Evolutionary conservation across 2,113 vertebrate genomes (phyloP), one percentile per base, ranked within the genome.

Genomic region (Mormyrus lacerda): DNA sequence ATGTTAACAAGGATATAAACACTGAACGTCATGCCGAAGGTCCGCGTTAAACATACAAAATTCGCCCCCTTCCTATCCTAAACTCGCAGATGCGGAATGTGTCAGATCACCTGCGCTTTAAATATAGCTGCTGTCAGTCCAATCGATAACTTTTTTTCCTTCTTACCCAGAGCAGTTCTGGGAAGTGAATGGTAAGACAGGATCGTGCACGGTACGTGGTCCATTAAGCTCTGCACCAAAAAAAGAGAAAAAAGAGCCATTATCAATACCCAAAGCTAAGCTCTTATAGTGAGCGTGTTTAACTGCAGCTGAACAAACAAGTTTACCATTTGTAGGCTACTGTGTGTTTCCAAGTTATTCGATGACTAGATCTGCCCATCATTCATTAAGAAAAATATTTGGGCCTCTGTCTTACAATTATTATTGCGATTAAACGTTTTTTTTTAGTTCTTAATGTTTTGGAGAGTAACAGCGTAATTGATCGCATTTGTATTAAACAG

Each of bases 71-170:
- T 69, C 21, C 15, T 10, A 19, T 10, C 79, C 61, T 92, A 89
- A 91, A 42, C 15, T 79, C 73, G 15, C 73, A 76, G 69, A 79
- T 79, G 73, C 42, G 90, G 91, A 91, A 90, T 85, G 55, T 90
- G 91, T 88, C 88, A 10, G 85, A 85, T 91, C 90, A 90, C 90
- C 91, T 88, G 94, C 95, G 93, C 96, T 97, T 97, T 97, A 97
- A 96, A 97, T 91, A 88, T 76, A 92, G 85, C 61, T 39, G 93
- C 96, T 95, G 96, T 97, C 96, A 94, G 96, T 90, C 90, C 91
- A 90, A 92, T 95, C 93, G 95, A 97, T 96, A 95, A 94, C 94
- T 94, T 92, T 89, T 93, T 94, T 94, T 8, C 73, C 73, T 15
- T 79, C 73, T 79, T 79, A 17, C 6, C 94, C 93, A 91, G 94